Evolutionary conservation across 2,888 invertebrate species (phyloP), one percentile per base, ranked within the genome.

Genomic region (Synanthedon vespiformis): DNA sequence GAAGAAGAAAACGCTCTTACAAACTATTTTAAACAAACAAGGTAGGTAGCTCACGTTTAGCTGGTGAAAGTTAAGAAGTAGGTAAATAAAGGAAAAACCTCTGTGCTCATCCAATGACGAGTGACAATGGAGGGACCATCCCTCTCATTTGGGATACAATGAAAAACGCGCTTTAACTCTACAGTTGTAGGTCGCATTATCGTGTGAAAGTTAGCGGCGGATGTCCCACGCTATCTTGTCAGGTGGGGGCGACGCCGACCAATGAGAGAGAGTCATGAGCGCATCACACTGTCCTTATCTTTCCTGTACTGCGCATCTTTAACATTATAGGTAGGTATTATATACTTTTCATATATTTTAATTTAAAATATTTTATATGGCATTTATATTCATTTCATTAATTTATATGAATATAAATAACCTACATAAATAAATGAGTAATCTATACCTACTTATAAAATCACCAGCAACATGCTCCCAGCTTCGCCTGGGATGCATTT

Each of bases 171-270:
- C 77, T 65, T 54, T 77, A 69, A 12, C 0, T 0, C 53, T 1
- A 12, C 0, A 2, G 0, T 2, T 55, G 64, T 77, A 54, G 64
- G 69, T 57, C 10, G 16, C 51, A 55, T 49, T 67, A 59, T 68
- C 53, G 65, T 57, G 51, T 55, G 55, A 56, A 69, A 54, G 48
- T 44, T 55, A 51, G 58, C 66, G 77, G 79, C 82, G 84, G 86
- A 86, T 86, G 85, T 65, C 79, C 80, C 80, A 72, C 72, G 74
- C 80, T 86, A 86, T 86, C 86, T 86, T 87, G 86, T 86, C 86
- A 78, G 73, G 79, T 81, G 86, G 80, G 86, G 86, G 83, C 78
- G 78, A 77, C 71, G 69, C 63, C 78, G 64, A 73, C 87, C 87
- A 87, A 87, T 87, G 58, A 68, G 64, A 59, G 57, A 56, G 71